phyloP scores from a whole-genome alignment of 2,888 invertebrate species.

The Caradrina kadenii region DNA sequence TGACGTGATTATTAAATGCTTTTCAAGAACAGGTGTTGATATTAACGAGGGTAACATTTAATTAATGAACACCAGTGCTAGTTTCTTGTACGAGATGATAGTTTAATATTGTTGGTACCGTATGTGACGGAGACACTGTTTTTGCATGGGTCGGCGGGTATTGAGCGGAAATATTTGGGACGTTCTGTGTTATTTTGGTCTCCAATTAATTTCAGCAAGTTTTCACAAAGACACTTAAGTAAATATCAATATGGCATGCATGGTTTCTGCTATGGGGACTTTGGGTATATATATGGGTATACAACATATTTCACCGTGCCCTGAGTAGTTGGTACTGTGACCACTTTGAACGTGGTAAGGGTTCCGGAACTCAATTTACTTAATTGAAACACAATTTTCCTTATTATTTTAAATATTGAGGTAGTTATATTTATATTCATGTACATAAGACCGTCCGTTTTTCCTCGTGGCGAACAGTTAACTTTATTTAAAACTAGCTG shows the following conservation, averaged over 20 bases:
- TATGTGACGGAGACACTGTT: constrained; percentile 58
- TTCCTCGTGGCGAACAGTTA: too few species aligned
- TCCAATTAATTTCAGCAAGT: constrained; percentile 34
- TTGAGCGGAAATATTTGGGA: constrained; percentile 20
- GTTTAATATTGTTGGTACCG: constrained; percentile 63
- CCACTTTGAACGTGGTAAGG: too few species aligned
- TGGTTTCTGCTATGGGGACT: background rate
- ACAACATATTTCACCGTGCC: too few species aligned
- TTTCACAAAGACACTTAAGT: background rate
- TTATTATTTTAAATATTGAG: too few species aligned
- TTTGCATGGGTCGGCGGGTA: constrained; percentile 54
- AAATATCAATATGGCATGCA: background rate
- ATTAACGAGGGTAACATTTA: constrained; percentile 88
- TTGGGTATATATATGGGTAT: background rate
- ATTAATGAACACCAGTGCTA: constrained; percentile 85
- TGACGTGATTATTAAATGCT: constrained; percentile 89
- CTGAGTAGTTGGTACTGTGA: too few species aligned
- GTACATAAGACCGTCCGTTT: too few species aligned
- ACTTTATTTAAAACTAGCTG: too few species aligned
- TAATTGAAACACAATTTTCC: too few species aligned
- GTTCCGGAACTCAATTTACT: too few species aligned
- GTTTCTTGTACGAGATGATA: constrained; percentile 69
- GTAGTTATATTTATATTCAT: too few species aligned
- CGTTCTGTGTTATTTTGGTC: constrained; percentile 10
- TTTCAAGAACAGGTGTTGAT: constrained; percentile 90